These are phyloP conservation scores for Cranoglanis bouderius DNA, from an alignment of 2,113 vertebrate genomes.

Conservation along the genomic window DNA sequence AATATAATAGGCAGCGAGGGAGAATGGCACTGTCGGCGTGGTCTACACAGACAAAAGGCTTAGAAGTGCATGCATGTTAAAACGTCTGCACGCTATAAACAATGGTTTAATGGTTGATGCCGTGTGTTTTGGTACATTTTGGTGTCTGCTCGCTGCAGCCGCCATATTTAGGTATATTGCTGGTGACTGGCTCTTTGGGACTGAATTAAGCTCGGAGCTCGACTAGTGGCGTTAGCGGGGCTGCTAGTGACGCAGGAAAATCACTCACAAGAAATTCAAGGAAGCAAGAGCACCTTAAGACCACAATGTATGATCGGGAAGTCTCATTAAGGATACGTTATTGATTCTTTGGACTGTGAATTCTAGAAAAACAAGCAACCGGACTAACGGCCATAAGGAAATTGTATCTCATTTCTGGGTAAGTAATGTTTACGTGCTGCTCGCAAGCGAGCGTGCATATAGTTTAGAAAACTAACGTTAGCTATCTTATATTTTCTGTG, in stretches of 20 bases:
- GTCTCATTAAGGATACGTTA: conserved; percentile 67
- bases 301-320: conserved; percentile 22
- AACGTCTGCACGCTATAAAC: neutral
- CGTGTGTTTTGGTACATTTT: too few species aligned
- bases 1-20: neutral
- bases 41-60: neutral
- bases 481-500: neutral
- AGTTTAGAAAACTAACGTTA: too few species aligned
- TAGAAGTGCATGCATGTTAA: neutral
- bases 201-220: conserved; percentile 63
- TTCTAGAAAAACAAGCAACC: conserved; percentile 58
- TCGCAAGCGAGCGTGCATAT: neutral
- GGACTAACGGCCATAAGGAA: conserved; percentile 67
- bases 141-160: neutral
- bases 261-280: conserved; percentile 70
- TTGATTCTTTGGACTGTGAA: conserved; percentile 55
- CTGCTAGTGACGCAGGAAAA: conserved; percentile 84
- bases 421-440: conserved; percentile 56
- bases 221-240: conserved; percentile 65
- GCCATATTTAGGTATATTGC: neutral
- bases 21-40: neutral
- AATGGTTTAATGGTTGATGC: neutral
- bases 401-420: conserved; percentile 77
- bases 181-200: neutral
- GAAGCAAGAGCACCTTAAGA: conserved; percentile 63